Evolutionary conservation across 2,888 invertebrate species (phyloP).

Genomic region (Drosophila infuscata): DNA sequence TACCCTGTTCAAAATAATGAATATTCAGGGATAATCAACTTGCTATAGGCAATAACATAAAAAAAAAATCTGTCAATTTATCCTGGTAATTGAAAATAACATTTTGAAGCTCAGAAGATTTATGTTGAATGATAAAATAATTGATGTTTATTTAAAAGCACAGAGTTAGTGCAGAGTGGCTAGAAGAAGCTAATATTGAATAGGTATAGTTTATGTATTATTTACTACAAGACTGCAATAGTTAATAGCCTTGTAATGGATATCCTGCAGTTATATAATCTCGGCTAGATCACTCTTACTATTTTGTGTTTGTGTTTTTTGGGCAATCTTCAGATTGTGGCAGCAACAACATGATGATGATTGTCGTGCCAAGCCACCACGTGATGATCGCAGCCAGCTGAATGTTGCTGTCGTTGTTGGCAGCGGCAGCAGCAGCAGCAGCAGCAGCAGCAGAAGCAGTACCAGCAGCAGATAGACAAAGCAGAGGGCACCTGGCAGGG

Average conservation of each 20-base stretch:
- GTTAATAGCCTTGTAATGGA: not conserved
- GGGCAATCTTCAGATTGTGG: conserved; percentile 61
- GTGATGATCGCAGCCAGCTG: conserved; percentile 42
- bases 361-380: conserved; percentile 61
- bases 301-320: conserved; percentile 29
- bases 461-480: conserved; percentile 4
- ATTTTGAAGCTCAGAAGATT: not conserved
- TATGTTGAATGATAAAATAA: not conserved
- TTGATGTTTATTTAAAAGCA: not conserved
- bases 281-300: conserved; percentile 19
- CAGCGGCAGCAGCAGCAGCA: conserved; percentile 9
- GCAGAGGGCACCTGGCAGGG: conserved; percentile 48
- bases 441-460: conserved; percentile 6
- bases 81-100: not conserved
- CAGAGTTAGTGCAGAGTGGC: not conserved
- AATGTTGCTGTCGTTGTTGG: conserved; percentile 18
- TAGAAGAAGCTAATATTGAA: not conserved
- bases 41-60: not conserved
- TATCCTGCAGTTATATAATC: conserved; percentile 5
- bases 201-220: not conserved
- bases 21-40: not conserved
- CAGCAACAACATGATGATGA: conserved; percentile 53
- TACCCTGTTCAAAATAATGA: conserved; percentile 29
- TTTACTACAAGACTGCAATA: not conserved
- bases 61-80: not conserved